Evolutionary conservation across 2,888 invertebrate species (phyloP).

Genomic region (Eurytoma adleriae): DNA sequence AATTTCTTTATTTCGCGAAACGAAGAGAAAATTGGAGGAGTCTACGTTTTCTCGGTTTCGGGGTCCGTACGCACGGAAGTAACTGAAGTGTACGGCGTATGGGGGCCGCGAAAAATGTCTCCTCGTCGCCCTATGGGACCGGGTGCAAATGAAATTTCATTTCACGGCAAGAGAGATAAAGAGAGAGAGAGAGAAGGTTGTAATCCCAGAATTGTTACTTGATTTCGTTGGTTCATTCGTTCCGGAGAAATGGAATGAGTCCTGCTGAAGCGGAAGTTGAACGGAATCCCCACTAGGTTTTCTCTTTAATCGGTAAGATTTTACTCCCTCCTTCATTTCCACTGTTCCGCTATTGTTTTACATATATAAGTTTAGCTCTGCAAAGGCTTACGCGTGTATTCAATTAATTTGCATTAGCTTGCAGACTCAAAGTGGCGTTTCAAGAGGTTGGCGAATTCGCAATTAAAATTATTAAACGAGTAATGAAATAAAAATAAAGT

Average conservation of each 20-base stretch:
- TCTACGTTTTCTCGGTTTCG: slow-evolving; percentile 53
- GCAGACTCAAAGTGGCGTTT: no score
- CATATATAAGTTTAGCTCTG: not conserved
- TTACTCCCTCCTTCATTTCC: not conserved
- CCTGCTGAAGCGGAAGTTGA: slow-evolving; percentile 31
- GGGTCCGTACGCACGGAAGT: not conserved
- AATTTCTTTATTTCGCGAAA: slow-evolving; percentile 67
- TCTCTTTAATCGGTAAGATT: slow-evolving; percentile 28
- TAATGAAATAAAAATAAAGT: no score
- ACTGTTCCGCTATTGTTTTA: not conserved
- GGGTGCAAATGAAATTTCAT: slow-evolving; percentile 68
- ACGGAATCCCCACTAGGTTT: slow-evolving; percentile 37
- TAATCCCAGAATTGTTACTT: slow-evolving; percentile 70
- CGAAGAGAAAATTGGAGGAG: slow-evolving; percentile 78
- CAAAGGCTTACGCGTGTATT: not conserved
- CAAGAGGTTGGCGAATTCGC: no score
- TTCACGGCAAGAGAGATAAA: slow-evolving; percentile 53
- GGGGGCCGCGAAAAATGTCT: slow-evolving; percentile 48
- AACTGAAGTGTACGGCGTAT: no score
- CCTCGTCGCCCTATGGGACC: slow-evolving; percentile 60
- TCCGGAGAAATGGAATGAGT: slow-evolving; percentile 34
- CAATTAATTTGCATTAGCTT: no score
- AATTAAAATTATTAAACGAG: no score
- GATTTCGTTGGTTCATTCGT: slow-evolving; percentile 63
- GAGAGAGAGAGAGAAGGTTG: slow-evolving; percentile 51